Evolutionary conservation across 2,797 vertebrate genomes (phyloP).

Genomic region (Megalops cyprinoides): DNA sequence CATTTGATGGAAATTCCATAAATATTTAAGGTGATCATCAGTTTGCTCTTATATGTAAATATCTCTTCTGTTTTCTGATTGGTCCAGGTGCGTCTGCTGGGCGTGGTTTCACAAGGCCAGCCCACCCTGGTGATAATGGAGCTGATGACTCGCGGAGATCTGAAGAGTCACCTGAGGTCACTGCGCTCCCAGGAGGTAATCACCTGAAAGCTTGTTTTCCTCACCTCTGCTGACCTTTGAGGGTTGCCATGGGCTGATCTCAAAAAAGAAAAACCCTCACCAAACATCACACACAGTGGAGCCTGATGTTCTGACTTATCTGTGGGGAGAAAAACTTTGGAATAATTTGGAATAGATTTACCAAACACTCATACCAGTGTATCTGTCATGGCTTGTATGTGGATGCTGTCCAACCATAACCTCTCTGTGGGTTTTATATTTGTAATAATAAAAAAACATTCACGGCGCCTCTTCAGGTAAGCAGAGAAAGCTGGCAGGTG

Average conservation of each 20-base stretch:
- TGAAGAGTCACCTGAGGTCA: conserved; percentile 95
- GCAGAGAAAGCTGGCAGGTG: not conserved
- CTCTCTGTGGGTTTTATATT: not conserved
- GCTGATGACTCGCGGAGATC: conserved; percentile 96
- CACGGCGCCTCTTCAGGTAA: too few species aligned
- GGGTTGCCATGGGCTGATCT: too few species aligned
- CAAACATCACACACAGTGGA: too few species aligned
- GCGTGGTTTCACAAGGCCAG: conserved; percentile 97
- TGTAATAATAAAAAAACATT: not conserved
- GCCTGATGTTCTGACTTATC: too few species aligned
- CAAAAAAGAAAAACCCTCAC: too few species aligned
- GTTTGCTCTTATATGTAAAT: not conserved
- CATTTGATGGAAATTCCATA: too few species aligned
- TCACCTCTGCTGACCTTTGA: not conserved
- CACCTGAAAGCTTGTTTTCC: too few species aligned
- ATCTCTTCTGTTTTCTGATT: conserved; percentile 45
- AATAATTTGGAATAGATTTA: too few species aligned
- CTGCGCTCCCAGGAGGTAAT: conserved; percentile 90
- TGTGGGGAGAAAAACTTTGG: too few species aligned
- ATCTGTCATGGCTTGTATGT: not conserved
- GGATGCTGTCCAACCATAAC: not conserved
- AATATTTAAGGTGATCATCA: not conserved
- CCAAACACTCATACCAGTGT: too few species aligned
- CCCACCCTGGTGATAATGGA: conserved; percentile 99
- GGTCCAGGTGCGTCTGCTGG: conserved; percentile 89